Base-by-base conservation (phyloP, 2,888 invertebrate genomes). In the Leistus spinibarbis region DNA sequence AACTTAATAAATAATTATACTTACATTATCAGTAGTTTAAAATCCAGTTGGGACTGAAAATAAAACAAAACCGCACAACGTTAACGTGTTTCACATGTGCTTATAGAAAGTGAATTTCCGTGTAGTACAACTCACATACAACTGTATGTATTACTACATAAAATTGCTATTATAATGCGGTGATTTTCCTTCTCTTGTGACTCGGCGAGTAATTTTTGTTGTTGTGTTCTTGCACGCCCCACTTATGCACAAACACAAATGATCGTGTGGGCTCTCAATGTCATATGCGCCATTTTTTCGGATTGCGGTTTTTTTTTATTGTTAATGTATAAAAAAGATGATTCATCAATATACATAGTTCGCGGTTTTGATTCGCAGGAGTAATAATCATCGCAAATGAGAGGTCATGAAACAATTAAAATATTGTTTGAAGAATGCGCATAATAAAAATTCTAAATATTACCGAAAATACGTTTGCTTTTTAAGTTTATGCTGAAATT, bases 171-270 rank as follows among this genome's bases (percentile, higher is more conserved):
- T 60, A 73, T 40, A 40, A 40, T 40, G 40, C 67, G 56, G 22
- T 64, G 53, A 40, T 70, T 70, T 70, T 63, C 70, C 20, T 65
- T 72, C 56, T 23, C 65, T 65, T 20, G 54, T 20, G 60, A 20
- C 22, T 10, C 60, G n/a, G 53, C 67, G 40, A 16, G 60, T 24
- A 54, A 54, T 73, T 40, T 40, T 7, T 40, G 7, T 0, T 40
- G 13, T 40, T 5, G 10, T 71, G 72, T 73, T 66, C n/a, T 67
- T 60, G 67, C 54, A 72, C 62, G 73, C 73, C 73, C 73, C 73
- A 73, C 73, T 73, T 53, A 24, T 64, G 9, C 23, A 23, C 62
- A 53, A 56, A 72, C 23, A 72, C 73, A 73, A 73, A 73, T 67
- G 73, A 67, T 23, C 17, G 54, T 63, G 56, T 24, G 40, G 40